Base-by-base conservation (phyloP, 2,797 vertebrate genomes). In the Phrynocephalus vlangalii region DNA sequence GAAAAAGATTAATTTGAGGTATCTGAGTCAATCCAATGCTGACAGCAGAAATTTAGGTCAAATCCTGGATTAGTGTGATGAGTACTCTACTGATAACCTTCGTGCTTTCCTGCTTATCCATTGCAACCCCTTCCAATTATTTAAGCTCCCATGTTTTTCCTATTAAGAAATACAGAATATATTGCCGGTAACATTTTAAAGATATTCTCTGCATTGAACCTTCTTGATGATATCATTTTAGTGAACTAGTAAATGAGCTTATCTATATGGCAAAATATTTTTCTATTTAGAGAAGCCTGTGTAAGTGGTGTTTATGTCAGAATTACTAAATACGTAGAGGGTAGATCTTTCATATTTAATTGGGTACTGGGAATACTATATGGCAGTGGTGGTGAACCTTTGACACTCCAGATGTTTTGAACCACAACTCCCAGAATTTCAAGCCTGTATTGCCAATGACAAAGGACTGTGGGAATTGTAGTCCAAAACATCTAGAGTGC, bases 1-100 rank as follows among this genome's bases (percentile, higher is more conserved):
- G 73, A 76, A 92, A 89, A 94, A 92, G 88, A 91, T 92, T 93
- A 93, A 84, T 84, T 75, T 75, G 88, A 91, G 92, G 75, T 85
- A 91, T 88, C 82, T 84, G 30, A 93, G 15, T 15, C 94, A 91
- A 91, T 94, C 83, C 86, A 92, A 86, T 28, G 79, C 67, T 92
- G 91, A 88, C 48, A 56, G 82, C 81, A 44, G 90, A 93, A 92
- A 94, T 93, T 92, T 79, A 90, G 92, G 87, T 92, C 94, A 94
- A 91, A 90, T 28, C 66, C 56, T 52, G 81, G 90, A 92, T 94
- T 93, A 93, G 38, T 84, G 67, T 2, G 89, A 90, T 86, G 48
- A 91, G 22, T 88, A 82, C 76, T 82, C 60, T 73, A 2, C 71
- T 60, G 87, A 92, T 93, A 92, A 90, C 90, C 85, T 92, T 93